Percentiles rank a stretch among this genome's conserved stretches.
Evolutionary conservation across 2,797 vertebrate species (phyloP).

Genomic region (Dendrocincla fuliginosa): DNA sequence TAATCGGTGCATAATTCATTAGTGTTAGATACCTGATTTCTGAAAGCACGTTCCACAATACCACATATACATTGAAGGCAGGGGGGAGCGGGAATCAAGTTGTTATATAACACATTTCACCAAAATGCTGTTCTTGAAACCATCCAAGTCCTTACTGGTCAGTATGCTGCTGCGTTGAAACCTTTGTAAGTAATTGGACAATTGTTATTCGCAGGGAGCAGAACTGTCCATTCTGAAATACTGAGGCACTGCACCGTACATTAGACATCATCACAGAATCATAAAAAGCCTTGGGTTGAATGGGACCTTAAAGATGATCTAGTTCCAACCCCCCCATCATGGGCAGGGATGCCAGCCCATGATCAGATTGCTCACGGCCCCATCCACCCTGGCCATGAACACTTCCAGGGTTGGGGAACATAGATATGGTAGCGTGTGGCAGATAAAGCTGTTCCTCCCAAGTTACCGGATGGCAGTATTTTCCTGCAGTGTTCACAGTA

Average conservation of each 20-base stretch:
- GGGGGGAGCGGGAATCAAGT: not conserved
- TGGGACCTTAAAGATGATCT: not conserved
- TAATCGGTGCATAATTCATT: slow-evolving; percentile 77
- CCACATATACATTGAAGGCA: slow-evolving; percentile 22
- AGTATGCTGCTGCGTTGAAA: slow-evolving; percentile 15
- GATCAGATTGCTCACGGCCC: not conserved
- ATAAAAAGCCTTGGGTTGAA: not conserved
- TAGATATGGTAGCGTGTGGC: not conserved
- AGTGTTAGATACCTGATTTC: slow-evolving; percentile 75
- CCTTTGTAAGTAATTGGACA: not conserved
- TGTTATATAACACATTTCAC: not conserved
- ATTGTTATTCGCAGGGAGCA: not conserved
- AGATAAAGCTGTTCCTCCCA: not conserved
- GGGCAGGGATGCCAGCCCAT: not conserved
- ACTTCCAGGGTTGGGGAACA: fast-evolving
- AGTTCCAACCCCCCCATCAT: fast-evolving
- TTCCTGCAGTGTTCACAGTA: not conserved
- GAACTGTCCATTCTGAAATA: not conserved
- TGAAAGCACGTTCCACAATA: slow-evolving; percentile 50
- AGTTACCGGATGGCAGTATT: not conserved
- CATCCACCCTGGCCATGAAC: not conserved
- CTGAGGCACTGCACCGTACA: not conserved
- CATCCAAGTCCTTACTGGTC: slow-evolving; percentile 34
- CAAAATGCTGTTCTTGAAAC: not conserved
- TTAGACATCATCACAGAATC: not conserved